Evolutionary conservation across 2,113 vertebrate species (phyloP).

Genomic region (Plecturocebus donacophilus): DNA sequence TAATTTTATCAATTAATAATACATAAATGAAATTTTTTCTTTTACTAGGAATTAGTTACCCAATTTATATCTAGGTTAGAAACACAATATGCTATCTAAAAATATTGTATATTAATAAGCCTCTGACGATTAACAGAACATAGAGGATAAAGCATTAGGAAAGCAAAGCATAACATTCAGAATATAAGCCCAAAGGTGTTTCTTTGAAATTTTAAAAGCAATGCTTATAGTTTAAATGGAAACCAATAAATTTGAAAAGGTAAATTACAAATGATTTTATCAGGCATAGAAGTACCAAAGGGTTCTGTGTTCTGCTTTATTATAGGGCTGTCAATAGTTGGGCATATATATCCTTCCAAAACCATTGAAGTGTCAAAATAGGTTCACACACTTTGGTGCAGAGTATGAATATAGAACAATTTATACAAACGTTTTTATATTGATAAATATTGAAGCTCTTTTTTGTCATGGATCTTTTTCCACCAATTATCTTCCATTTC

Average conservation of each 20-base stretch:
- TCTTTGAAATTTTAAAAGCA: neutral
- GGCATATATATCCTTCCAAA: neutral
- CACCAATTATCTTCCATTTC: neutral
- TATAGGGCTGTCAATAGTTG: neutral
- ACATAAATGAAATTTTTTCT: neutral
- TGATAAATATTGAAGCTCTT: neutral
- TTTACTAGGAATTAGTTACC: neutral
- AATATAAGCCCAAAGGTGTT: neutral
- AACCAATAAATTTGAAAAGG: neutral
- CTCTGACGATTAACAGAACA: neutral
- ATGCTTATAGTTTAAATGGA: neutral
- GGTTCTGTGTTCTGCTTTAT: neutral
- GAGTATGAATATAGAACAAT: neutral
- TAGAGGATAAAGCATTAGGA: neutral
- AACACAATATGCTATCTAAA: neutral
- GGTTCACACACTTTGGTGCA: neutral
- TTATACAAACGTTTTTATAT: neutral
- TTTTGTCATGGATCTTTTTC: neutral
- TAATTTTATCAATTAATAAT: neutral
- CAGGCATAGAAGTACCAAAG: neutral
- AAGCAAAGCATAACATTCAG: neutral
- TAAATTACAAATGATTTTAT: neutral
- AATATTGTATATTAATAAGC: neutral
- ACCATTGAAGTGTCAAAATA: neutral
- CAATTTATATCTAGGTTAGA: neutral